A percentile compares a stretch with the other conserved stretches of the same genome.
Evolutionary conservation across 2,797 vertebrate species (phyloP).

Genomic region (Hozukius guyotensis): DNA sequence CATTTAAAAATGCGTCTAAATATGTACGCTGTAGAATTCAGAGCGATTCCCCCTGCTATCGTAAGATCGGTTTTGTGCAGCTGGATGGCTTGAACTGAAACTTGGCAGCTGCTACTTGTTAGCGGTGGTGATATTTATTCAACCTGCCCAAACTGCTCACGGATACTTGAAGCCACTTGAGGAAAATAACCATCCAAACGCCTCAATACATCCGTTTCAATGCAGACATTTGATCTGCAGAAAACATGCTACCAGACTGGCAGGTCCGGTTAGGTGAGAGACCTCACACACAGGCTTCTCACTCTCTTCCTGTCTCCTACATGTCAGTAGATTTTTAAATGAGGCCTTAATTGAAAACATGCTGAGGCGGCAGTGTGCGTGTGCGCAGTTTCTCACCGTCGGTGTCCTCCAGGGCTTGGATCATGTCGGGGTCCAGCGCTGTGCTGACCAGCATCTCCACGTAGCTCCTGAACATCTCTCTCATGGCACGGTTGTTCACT

Average conservation of each 20-base stretch:
- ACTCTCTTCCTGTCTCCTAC: not conserved
- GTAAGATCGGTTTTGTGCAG: conserved; percentile 9
- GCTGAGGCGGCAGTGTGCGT: not conserved
- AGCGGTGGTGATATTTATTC: not conserved
- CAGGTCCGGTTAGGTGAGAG: not conserved
- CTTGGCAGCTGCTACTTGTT: conserved; percentile 21
- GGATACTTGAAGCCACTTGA: not conserved
- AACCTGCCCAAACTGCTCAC: conserved; percentile 2
- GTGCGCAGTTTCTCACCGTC: conserved; percentile 82
- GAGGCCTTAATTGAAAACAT: not conserved
- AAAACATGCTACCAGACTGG: conserved; percentile 3
- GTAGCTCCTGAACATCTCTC: conserved; percentile 96
- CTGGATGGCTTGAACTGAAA: conserved; percentile 2
- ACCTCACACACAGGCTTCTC: not conserved
- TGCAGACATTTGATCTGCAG: not conserved
- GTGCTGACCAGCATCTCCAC: conserved; percentile 97
- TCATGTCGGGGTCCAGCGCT: conserved; percentile 94
- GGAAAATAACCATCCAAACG: not conserved
- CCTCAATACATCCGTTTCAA: not conserved
- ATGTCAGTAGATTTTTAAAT: not conserved
- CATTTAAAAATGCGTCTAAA: conserved; percentile 2
- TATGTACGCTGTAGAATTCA: not conserved
- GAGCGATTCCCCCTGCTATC: not conserved
- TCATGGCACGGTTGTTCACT: conserved; percentile 91
- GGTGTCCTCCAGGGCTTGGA: conserved; percentile 94